Conservation (phyloP, 2,888 invertebrate genomes). For the Cantharis rufa region DNA sequence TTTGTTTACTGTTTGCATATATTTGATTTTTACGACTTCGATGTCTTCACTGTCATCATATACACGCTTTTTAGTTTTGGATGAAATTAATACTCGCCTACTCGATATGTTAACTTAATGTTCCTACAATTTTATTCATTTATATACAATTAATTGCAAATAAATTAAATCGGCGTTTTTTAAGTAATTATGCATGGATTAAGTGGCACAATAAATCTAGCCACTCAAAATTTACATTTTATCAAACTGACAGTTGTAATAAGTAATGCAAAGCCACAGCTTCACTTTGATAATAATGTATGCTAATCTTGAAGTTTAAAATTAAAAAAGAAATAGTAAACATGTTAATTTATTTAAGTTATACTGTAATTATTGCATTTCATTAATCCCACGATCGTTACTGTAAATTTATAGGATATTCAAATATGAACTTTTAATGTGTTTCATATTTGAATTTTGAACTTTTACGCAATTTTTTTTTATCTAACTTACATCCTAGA, state of each 20-base stretch:
- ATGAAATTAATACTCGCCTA: slow-evolving; percentile 53
- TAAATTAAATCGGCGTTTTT: slow-evolving; percentile 32
- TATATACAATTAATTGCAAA: slow-evolving; percentile 52
- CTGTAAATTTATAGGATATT: neutral
- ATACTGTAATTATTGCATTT: neutral
- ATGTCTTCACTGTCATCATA: slow-evolving; percentile 50
- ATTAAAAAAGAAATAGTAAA: neutral
- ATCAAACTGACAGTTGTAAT: neutral
- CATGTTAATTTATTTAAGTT: neutral
- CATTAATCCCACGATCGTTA: neutral
- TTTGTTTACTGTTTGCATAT: slow-evolving; percentile 44
- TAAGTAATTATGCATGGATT: slow-evolving; percentile 13
- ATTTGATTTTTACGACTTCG: slow-evolving; percentile 47
- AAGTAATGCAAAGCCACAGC: neutral
- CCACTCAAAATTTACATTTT: neutral
- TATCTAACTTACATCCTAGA: neutral
- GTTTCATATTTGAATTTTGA: neutral
- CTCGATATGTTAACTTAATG: slow-evolving; percentile 51
- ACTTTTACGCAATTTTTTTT: neutral
- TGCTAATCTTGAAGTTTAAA: neutral
- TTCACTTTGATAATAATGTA: neutral
- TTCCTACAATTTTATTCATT: slow-evolving; percentile 53
- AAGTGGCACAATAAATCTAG: slow-evolving; percentile 21
- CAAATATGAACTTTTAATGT: neutral
- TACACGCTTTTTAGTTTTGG: slow-evolving; percentile 47